Conservation (phyloP, 2,113 vertebrate genomes). For the Dunckerocampus dactyliophorus region DNA sequence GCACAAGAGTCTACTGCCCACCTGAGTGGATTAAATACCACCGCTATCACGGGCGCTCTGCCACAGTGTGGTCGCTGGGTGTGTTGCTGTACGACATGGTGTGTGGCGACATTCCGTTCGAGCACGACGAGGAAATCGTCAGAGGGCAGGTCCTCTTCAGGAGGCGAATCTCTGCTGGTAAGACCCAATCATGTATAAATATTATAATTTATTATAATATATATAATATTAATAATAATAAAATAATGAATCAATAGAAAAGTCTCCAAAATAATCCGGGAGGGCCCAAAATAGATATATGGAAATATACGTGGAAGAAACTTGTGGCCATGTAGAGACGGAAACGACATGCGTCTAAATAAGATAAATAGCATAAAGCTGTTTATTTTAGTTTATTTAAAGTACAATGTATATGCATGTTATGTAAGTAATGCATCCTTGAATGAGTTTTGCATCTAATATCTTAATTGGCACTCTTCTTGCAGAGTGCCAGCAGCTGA, state of each 20-base stretch:
- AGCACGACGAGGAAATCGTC: constrained; percentile 86
- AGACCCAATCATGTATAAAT: not conserved
- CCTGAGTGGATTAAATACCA: constrained; percentile 92
- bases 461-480: not conserved
- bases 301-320: no score
- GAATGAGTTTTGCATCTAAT: not conserved
- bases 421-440: no score
- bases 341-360: no score
- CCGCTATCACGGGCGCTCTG: constrained; percentile 85
- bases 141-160: constrained; percentile 85
- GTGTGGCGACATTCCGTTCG: constrained; percentile 89
- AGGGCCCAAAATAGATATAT: no score
- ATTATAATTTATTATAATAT: no score
- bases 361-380: no score
- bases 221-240: no score
- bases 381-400: no score
- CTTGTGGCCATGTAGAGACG: no score
- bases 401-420: no score
- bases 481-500: constrained; percentile 89
- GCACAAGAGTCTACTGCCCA: constrained; percentile 90
- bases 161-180: constrained; percentile 82
- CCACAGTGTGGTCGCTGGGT: constrained; percentile 90
- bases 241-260: no score
- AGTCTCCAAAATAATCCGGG: no score
- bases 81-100: constrained; percentile 92